phyloP scores from a whole-genome alignment of 2,888 invertebrate genomes.

The Gisinianus flammeolus region DNA sequence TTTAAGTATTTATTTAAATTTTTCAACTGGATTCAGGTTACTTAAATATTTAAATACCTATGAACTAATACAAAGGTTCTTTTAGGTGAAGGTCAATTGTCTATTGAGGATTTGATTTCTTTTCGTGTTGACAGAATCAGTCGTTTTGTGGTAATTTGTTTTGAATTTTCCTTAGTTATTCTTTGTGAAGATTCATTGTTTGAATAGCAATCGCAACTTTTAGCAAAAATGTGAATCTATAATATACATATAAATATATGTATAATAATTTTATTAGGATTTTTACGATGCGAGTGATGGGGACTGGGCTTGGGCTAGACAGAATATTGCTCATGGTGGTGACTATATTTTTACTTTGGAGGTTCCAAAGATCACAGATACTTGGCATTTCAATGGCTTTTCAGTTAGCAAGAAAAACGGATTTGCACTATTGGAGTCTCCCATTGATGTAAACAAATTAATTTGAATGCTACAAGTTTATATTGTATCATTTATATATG shows the following conservation, averaged over 20 bases:
- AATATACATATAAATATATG: neutral
- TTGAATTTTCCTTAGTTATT: too few relatives aligned
- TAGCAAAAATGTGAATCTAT: too few relatives aligned
- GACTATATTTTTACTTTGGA: conserved; percentile 61
- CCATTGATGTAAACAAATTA: conserved; percentile 61
- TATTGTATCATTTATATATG: too few relatives aligned
- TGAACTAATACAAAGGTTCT: neutral
- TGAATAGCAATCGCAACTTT: too few relatives aligned
- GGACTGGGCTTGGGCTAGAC: conserved; percentile 62
- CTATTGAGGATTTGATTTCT: conserved; percentile 59
- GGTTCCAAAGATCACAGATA: conserved; percentile 62
- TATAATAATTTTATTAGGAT: conserved; percentile 58
- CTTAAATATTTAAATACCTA: neutral
- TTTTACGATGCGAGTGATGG: conserved; percentile 62
- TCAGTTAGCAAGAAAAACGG: conserved; percentile 65
- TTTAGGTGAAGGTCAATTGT: conserved; percentile 17
- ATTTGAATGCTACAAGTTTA: too few relatives aligned
- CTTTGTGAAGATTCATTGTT: too few relatives aligned
- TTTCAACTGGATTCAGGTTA: neutral
- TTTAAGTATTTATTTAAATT: neutral
- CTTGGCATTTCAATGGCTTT: conserved; percentile 66
- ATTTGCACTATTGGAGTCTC: conserved; percentile 64
- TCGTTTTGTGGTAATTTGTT: conserved; percentile 49
- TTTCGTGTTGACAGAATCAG: conserved; percentile 59
- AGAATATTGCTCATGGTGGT: conserved; percentile 62